Percentiles rank a stretch among this genome's conserved stretches.
phyloP scores from a whole-genome alignment of 1,140 invertebrate species.

The Heliconius melpomene region DNA sequence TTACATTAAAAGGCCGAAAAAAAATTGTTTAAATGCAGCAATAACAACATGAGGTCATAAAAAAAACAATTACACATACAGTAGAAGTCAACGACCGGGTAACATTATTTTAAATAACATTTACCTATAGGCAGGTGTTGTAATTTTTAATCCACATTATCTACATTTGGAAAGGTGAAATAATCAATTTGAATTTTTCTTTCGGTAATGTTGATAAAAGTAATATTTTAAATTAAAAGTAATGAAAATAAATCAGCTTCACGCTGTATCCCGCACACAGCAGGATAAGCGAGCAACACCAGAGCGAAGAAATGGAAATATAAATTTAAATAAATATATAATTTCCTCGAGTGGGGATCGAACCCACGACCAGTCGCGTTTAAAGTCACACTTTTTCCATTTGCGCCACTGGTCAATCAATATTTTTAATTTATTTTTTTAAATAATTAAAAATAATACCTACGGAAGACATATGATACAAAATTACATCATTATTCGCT shows the following conservation, averaged over 20 bases:
- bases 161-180: background rate
- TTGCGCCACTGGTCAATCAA: accelerated
- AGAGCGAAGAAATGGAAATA: too few relatives aligned
- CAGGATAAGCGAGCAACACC: too few relatives aligned
- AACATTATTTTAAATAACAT: constrained; percentile 14
- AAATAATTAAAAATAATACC: background rate
- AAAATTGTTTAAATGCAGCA: background rate
- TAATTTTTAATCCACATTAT: background rate
- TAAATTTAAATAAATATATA: too few relatives aligned
- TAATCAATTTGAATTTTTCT: background rate
- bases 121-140: constrained; percentile 14
- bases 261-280: too few relatives aligned
- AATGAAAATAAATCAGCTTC: too few relatives aligned
- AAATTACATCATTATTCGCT: too few relatives aligned
- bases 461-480: too few relatives aligned
- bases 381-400: too few relatives aligned
- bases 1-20: background rate
- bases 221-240: too few relatives aligned
- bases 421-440: background rate
- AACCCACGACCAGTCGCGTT: too few relatives aligned
- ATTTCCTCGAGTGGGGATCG: too few relatives aligned
- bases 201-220: background rate
- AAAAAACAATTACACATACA: constrained; percentile 22
- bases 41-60: background rate
- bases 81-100: background rate